Conservation (phyloP, 1,140 invertebrate genomes). For the Drosophila melanica region DNA sequence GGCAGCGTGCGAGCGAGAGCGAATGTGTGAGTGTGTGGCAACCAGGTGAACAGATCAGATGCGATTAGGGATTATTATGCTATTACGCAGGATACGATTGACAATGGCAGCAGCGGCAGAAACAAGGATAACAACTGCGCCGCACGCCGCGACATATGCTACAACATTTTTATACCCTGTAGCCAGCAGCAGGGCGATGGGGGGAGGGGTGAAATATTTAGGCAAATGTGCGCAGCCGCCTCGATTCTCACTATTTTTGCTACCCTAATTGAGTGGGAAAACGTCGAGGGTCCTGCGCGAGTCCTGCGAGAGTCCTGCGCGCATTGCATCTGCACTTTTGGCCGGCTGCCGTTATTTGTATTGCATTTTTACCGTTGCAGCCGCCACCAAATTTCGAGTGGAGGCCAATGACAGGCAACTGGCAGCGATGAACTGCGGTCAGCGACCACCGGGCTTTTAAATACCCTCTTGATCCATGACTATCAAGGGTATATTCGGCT, state of each 20-base stretch:
- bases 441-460: conserved; percentile 47
- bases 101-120: conserved; percentile 56
- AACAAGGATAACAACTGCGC: conserved; percentile 69
- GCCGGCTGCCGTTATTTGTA: conserved; percentile 74
- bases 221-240: conserved; percentile 74
- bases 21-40: conserved; percentile 42
- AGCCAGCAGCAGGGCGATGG: not conserved
- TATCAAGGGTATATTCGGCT: not conserved
- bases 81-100: conserved; percentile 82
- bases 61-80: conserved; percentile 83
- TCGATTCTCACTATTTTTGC: conserved; percentile 65
- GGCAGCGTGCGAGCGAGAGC: conserved; percentile 10
- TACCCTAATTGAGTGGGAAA: conserved; percentile 81
- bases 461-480: conserved; percentile 6
- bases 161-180: conserved; percentile 29
- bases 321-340: conserved; percentile 65
- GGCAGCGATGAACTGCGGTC: not conserved
- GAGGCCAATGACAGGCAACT: conserved; percentile 9
- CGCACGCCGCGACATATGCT: conserved; percentile 79
- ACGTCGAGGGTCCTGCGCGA: conserved; percentile 23
- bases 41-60: conserved; percentile 82
- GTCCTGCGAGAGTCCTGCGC: conserved; percentile 22
- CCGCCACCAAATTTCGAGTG: conserved; percentile 22
- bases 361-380: conserved; percentile 75
- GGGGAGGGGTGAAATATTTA: conserved; percentile 39